Percentiles rank a stretch among this genome's conserved stretches.
phyloP scores from a whole-genome alignment of 2,888 invertebrate species.

The Ophion ellenae region DNA sequence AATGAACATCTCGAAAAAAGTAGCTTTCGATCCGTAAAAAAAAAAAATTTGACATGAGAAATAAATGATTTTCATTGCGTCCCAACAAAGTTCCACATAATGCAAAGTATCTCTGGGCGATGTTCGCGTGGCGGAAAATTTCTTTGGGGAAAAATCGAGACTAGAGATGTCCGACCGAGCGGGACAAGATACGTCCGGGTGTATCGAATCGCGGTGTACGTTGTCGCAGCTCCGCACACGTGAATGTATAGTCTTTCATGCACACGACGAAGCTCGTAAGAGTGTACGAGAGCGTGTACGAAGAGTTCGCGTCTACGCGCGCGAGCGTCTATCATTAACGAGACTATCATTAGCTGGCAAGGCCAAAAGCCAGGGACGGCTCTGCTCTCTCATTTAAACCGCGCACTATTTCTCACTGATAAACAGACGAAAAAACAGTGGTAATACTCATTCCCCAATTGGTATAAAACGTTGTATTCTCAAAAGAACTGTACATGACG shows the following conservation, averaged over 20 bases:
- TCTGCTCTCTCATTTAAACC: slow-evolving; percentile 32
- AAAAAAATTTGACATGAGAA: too few species aligned
- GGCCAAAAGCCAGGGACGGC: slow-evolving; percentile 80
- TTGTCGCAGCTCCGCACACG: background rate
- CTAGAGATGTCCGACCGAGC: slow-evolving; percentile 34
- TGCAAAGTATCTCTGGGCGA: too few species aligned
- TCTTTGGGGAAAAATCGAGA: background rate
- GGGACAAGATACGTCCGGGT: slow-evolving; percentile 37
- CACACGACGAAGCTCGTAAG: background rate
- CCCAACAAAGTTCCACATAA: too few species aligned
- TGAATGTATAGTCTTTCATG: background rate
- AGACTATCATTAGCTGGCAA: slow-evolving; percentile 83
- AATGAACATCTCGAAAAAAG: too few species aligned
- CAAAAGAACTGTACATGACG: slow-evolving; percentile 15
- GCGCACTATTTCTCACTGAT: slow-evolving; percentile 23
- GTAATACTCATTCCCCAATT: background rate
- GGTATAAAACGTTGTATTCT: slow-evolving; percentile 3
- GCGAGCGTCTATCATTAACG: slow-evolving; percentile 81
- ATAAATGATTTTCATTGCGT: too few species aligned
- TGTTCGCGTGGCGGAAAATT: too few species aligned
- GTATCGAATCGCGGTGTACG: slow-evolving; percentile 7
- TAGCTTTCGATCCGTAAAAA: too few species aligned
- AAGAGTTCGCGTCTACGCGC: slow-evolving; percentile 70
- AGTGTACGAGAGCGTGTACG: slow-evolving; percentile 62
- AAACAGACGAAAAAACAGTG: background rate